A percentile compares a stretch with the other conserved stretches of the same genome.
Conservation (phyloP, 2,888 invertebrate genomes). For the Pachydiplax longipennis region DNA sequence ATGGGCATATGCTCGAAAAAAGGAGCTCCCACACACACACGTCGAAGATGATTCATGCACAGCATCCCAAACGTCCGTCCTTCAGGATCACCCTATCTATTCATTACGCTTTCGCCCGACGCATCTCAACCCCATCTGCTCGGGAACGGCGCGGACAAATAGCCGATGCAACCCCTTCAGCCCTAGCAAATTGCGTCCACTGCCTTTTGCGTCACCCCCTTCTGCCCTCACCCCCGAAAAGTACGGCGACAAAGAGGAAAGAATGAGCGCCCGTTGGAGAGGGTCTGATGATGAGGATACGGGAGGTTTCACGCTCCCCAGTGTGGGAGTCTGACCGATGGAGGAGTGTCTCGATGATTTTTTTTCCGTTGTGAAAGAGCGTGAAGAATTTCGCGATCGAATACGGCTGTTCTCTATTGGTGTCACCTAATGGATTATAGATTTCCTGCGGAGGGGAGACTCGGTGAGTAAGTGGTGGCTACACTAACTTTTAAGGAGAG, state of each 20-base stretch:
- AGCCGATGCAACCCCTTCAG: constrained; percentile 31
- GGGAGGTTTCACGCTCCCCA: not conserved
- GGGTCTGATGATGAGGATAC: not conserved
- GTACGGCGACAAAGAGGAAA: not conserved
- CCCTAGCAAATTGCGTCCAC: constrained; percentile 37
- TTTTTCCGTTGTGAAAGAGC: not conserved
- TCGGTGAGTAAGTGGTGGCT: too few relatives aligned
- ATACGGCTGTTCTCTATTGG: not conserved
- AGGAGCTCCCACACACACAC: not conserved
- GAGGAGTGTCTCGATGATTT: not conserved
- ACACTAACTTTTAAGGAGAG: too few relatives aligned
- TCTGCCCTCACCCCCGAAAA: not conserved
- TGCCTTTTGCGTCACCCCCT: constrained; percentile 12
- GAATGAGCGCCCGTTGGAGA: not conserved
- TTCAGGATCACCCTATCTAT: not conserved
- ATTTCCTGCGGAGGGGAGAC: too few relatives aligned
- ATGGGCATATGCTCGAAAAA: constrained; percentile 22
- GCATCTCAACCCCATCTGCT: constrained; percentile 28
- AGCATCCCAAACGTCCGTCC: constrained; percentile 29
- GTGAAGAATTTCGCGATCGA: not conserved
- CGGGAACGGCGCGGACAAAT: constrained; percentile 15
- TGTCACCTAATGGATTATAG: not conserved
- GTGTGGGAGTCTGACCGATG: not conserved
- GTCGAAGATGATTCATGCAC: constrained; percentile 30
- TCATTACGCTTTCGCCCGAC: constrained; percentile 1